phyloP scores from a whole-genome alignment of 2,113 vertebrate species.

The Antigone vipio region DNA sequence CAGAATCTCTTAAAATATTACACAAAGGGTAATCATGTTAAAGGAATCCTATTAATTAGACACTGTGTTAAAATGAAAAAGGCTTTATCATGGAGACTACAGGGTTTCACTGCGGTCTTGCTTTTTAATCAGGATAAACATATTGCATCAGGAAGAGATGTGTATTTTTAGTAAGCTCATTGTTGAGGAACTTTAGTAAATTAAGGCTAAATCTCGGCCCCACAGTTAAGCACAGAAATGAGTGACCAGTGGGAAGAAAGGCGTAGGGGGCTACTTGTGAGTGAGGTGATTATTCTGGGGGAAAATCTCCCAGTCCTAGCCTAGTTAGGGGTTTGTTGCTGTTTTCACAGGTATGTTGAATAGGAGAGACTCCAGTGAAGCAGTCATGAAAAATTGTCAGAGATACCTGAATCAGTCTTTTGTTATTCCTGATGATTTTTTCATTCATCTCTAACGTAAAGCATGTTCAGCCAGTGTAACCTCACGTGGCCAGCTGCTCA shows the following conservation, averaged over 20 bases:
- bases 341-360: background rate
- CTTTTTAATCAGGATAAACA: constrained; percentile 5
- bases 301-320: background rate
- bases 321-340: background rate
- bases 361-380: background rate
- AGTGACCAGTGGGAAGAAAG: background rate
- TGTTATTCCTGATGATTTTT: background rate
- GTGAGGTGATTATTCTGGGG: background rate
- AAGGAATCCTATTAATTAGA: constrained; percentile 41
- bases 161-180: background rate
- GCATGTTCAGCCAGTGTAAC: background rate
- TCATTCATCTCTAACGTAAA: background rate
- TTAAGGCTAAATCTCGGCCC: background rate
- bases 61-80: background rate
- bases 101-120: background rate
- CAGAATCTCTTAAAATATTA: constrained; percentile 6
- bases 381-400: background rate
- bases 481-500: background rate
- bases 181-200: background rate
- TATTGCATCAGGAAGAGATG: background rate
- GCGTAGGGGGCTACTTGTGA: fast-evolving
- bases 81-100: background rate
- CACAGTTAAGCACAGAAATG: background rate
- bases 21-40: background rate
- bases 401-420: background rate